phyloP scores from a whole-genome alignment of 2,797 vertebrate species.

The Megaceryle alcyon region DNA sequence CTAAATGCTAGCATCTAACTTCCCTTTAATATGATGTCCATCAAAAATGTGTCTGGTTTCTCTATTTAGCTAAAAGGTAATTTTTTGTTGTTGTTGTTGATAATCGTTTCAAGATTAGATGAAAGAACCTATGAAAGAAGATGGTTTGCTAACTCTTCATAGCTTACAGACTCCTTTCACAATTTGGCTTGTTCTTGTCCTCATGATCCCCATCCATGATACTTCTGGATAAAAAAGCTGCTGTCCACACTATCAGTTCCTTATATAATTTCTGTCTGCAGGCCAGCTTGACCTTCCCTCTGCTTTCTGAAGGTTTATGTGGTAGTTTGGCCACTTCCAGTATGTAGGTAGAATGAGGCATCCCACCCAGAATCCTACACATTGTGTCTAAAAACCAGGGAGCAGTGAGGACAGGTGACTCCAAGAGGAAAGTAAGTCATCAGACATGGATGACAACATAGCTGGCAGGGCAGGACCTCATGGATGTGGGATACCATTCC shows the following conservation, averaged over 20 bases:
- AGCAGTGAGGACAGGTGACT: not conserved
- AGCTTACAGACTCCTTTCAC: not conserved
- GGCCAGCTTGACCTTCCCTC: not conserved
- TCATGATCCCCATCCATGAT: not conserved
- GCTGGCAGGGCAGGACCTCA: not conserved
- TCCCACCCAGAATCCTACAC: not conserved
- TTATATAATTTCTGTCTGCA: not conserved
- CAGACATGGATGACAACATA: not conserved
- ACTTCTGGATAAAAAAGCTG: not conserved
- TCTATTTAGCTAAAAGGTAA: not conserved
- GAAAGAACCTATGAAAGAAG: not conserved
- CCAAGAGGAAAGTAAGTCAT: rapidly evolving
- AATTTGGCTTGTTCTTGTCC: not conserved
- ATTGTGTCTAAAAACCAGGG: not conserved
- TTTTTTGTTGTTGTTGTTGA: too few species aligned
- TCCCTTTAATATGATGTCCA: not conserved
- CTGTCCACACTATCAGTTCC: not conserved
- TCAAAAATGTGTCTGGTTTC: not conserved
- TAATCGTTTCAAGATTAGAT: not conserved
- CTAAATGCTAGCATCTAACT: not conserved
- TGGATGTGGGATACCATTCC: rapidly evolving
- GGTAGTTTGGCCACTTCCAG: not conserved
- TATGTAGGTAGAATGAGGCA: not conserved
- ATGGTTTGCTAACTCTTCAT: not conserved
- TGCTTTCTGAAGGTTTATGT: not conserved